Base-by-base conservation (phyloP, 2,113 vertebrate species). In the Numida meleagris region DNA sequence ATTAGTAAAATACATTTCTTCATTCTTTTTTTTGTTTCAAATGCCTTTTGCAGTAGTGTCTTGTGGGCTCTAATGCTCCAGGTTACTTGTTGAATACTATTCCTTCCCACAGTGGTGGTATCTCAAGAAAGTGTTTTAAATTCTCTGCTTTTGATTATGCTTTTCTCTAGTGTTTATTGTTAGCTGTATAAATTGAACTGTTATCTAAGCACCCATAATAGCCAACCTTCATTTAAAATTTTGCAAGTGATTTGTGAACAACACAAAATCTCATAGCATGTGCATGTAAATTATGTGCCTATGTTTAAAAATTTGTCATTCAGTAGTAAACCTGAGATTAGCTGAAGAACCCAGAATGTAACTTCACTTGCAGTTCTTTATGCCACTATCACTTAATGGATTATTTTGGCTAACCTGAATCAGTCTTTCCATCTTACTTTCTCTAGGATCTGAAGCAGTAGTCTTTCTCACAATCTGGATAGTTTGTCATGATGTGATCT, bases 401-500 rank as follows among this genome's bases (percentile, higher is more conserved):
- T 65, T 36, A n/a, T 45, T 25, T 61, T 68, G 29, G 34, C 20
- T 51, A 66, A 68, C 18, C 14, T 40, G 14, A 11, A 90, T 81
- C 6, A 65, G 17, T 81, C 90, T 74, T 80, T 73, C 65, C 10
- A 14, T 74, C 31, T 2, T 43, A 21, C 8, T 68, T 92, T 7
- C 17, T 62, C 65, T 78, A 21, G 55, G 80, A 48, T 74, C 70
- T n/a, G 42, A 72, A 17, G 25, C 29, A 63, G 25, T 40, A 29
- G 12, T 9, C 38, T 46, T 90, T 95, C n/a, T 59, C 86, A 33
- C 19, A 74, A 18, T 57, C 67, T 90, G 57, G 58, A 90, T 95
- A 82, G 59, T 89, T 95, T 95, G 48, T 40, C 18, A 50, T 93
- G 48, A 87, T 95, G 63, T 82, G 42, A 95, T 46, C 70, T 94